phyloP scores from a whole-genome alignment of 2,113 vertebrate species.

The Cryptomyrus ogoouensis region DNA sequence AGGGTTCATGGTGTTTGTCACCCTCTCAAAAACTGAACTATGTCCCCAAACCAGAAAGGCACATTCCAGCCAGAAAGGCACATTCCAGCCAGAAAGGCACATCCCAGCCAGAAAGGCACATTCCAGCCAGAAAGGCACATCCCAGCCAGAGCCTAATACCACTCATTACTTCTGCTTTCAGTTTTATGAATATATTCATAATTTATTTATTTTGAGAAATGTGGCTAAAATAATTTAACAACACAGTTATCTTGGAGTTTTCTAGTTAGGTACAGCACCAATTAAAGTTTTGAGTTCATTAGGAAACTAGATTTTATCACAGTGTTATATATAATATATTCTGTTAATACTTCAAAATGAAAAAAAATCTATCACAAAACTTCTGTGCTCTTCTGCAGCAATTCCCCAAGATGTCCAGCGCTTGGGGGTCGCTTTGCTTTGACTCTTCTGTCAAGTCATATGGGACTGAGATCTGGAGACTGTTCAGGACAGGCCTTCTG shows the following conservation, averaged over 20 bases:
- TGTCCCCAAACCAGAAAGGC: neutral
- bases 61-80: neutral
- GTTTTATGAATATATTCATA: neutral
- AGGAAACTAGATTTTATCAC: neutral
- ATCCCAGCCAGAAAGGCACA: neutral
- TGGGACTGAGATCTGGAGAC: neutral
- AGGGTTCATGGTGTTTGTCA: neutral
- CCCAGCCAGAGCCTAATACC: neutral
- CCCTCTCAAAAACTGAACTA: neutral
- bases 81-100: neutral
- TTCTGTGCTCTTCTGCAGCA: neutral
- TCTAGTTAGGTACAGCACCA: neutral
- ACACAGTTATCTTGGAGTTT: neutral
- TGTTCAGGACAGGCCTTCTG: neutral
- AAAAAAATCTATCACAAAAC: neutral
- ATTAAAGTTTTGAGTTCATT: neutral
- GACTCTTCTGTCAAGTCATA: neutral
- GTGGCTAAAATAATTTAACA: neutral
- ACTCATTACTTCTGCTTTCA: neutral
- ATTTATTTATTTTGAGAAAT: neutral
- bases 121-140: neutral
- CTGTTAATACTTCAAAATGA: neutral
- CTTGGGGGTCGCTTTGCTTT: neutral
- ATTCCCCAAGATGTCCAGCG: neutral
- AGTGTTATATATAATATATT: neutral